These are phyloP conservation scores for Psammodynastes pulverulentus DNA, from an alignment of 2,113 vertebrate genomes.

Conservation along the genomic window DNA sequence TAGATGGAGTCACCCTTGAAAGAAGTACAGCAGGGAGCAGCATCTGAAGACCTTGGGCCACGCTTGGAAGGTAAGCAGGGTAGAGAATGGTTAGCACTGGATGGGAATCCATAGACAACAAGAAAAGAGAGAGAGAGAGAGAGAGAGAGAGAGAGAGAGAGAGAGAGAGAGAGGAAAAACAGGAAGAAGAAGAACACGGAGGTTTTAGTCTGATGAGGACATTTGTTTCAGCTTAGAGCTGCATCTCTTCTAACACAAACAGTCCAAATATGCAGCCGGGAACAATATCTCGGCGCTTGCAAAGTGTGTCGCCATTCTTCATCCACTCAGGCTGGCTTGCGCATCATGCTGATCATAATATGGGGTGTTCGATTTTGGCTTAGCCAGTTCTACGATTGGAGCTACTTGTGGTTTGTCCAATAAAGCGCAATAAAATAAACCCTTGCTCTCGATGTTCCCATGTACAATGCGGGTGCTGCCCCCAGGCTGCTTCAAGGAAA, in stretches of 20 bases:
- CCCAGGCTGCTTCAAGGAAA: background rate
- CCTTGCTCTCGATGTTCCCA: background rate
- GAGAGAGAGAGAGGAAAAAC: background rate
- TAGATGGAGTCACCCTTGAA: background rate
- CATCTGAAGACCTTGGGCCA: background rate
- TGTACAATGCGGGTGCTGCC: background rate
- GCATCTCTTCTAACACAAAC: background rate
- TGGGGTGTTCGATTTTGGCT: background rate
- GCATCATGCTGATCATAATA: background rate
- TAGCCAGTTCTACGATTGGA: background rate
- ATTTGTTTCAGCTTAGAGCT: background rate
- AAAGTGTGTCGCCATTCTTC: background rate
- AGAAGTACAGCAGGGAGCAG: background rate
- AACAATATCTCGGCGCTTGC: background rate
- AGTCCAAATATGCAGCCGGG: background rate
- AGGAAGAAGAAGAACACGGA: rapidly evolving
- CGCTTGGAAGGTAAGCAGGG: background rate
- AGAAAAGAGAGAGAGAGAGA: too few relatives aligned
- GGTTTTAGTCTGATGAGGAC: background rate
- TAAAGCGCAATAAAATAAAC: background rate
- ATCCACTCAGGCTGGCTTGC: background rate
- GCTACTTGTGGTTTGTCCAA: background rate
- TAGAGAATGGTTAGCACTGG: background rate
- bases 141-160: too few relatives aligned
- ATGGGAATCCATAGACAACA: background rate